A percentile compares a stretch with the other conserved stretches of the same genome.
These are phyloP conservation scores for Sarotherodon lohbergeri DNA, from an alignment of 2,113 vertebrate genomes.

Conservation along the genomic window DNA sequence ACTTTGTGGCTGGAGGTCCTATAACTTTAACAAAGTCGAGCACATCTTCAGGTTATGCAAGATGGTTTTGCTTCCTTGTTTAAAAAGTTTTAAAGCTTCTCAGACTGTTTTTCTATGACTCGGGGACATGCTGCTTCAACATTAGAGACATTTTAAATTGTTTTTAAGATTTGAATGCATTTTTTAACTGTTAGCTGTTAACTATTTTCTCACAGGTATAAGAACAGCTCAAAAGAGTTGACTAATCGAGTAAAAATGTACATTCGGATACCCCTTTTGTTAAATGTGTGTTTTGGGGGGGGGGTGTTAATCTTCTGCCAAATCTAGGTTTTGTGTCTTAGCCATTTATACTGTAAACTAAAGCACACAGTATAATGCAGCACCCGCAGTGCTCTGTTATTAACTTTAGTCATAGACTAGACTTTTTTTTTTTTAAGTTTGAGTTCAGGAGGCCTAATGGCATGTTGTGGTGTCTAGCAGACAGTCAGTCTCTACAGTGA, in stretches of 20 bases:
- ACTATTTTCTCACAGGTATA: not conserved
- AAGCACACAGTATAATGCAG: not conserved
- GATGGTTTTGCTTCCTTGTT: not conserved
- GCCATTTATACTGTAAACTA: not conserved
- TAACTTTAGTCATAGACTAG: not conserved
- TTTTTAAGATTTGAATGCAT: not conserved
- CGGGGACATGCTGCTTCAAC: not conserved
- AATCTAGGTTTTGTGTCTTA: not conserved
- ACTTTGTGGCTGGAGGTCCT: not conserved
- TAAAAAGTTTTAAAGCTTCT: not conserved
- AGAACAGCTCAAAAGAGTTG: not conserved
- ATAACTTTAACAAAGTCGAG: not conserved
- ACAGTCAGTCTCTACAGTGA: not conserved
- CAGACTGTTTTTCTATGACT: not conserved
- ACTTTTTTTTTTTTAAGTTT: not conserved
- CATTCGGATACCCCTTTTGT: not conserved
- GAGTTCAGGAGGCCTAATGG: not conserved
- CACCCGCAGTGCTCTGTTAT: not conserved
- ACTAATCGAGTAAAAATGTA: not conserved
- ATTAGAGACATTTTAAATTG: not conserved
- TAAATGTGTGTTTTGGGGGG: too few relatives aligned
- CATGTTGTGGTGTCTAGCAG: not conserved
- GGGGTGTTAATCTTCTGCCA: not conserved
- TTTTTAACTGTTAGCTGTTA: not conserved
- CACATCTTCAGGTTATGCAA: not conserved